Evolutionary conservation across 1,140 invertebrate species (phyloP).

Genomic region (Apis laboriosa): DNA sequence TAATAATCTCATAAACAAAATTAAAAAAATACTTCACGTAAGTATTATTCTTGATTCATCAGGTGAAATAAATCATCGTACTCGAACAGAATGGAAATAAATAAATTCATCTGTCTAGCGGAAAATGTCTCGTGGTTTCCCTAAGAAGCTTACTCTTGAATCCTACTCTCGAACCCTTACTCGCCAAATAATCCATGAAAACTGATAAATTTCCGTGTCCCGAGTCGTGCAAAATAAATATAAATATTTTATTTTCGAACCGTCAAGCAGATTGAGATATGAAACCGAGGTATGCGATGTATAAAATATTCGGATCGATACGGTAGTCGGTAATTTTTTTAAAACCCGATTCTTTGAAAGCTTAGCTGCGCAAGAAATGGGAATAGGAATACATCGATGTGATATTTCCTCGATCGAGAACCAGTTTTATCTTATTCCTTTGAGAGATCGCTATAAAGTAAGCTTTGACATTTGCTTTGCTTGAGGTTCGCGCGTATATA

Average conservation of each 20-base stretch:
- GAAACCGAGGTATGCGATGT: too few species aligned
- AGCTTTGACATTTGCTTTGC: not conserved
- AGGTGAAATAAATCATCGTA: too few species aligned
- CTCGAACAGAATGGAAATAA: not conserved
- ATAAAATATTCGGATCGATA: not conserved
- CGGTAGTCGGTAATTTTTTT: not conserved
- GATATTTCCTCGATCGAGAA: not conserved
- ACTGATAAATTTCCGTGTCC: not conserved
- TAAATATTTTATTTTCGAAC: not conserved
- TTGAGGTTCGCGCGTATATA: not conserved
- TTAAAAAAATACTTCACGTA: not conserved
- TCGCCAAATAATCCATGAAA: too few species aligned
- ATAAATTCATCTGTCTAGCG: not conserved
- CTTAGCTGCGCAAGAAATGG: not conserved
- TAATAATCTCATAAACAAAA: not conserved
- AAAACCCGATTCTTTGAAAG: not conserved
- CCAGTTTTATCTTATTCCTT: not conserved
- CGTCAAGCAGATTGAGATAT: too few species aligned
- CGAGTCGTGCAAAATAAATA: not conserved
- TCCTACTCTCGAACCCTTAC: not conserved
- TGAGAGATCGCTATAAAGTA: not conserved
- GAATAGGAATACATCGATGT: not conserved
- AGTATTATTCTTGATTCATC: rapidly evolving
- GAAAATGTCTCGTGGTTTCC: not conserved
- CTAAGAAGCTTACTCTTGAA: not conserved